Evolutionary conservation across 1,140 invertebrate genomes (phyloP), one percentile per base, ranked within the genome.

Genomic region (Colletes latitarsis): DNA sequence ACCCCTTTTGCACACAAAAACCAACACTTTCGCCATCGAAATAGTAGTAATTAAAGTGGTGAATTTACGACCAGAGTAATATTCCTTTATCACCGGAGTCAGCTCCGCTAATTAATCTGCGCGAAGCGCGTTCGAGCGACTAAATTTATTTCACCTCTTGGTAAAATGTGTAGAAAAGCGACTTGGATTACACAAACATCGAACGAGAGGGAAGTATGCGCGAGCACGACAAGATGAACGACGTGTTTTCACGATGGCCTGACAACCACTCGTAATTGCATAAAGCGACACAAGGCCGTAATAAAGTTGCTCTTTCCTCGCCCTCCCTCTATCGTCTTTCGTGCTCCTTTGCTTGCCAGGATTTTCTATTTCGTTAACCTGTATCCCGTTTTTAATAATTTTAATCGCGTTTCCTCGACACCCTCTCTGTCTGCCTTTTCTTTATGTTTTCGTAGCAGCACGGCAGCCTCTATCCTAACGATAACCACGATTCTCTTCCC

Each of bases 261-360:
- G 78, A 80, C 82, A 84, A 78, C 76, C 63, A 78, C 57, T 82
- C 49, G 82, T 88, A 90, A 88, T 90, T 88, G 83, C 77, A 86
- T 87, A 72, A 85, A 87, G 79, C 81, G 82, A 82, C 77, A 88
- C 83, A 84, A 46, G 70, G 57, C 78, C 81, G 83, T 87, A 83
- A 88, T 87, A 88, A 87, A 88, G 86, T 87, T 88, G 75, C 75
- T 71, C 66, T 21, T 63, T 14, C 49, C 8, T 60, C 19, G 19
- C 4, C 46, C 10, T 12, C 2, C 52, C 19, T 30, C n/a, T 30
- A 10, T 21, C 46, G 14, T 68, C 58, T n/a, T 43, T n/a, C 19
- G 15, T 39, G 49, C 8, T 17, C 41, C 49, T 8, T 6, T n/a
- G 41, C 39, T 15, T n/a, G 17, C 15, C 43, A 21, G 21, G 57